Evolutionary conservation across 2,113 vertebrate genomes (phyloP).

Genomic region (Petroica traversi): DNA sequence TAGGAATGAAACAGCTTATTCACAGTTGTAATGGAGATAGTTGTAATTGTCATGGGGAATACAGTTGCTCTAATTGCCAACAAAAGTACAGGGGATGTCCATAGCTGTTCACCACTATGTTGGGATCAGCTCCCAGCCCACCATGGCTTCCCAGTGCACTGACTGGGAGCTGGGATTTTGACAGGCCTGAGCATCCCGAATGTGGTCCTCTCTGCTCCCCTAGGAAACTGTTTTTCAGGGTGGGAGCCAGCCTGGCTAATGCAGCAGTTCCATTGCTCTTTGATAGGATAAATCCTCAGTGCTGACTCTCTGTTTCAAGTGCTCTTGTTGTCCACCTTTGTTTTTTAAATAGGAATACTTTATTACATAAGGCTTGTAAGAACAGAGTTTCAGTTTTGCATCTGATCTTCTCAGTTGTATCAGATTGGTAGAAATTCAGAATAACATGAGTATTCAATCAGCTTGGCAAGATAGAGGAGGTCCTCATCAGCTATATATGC

Average conservation of each 20-base stretch:
- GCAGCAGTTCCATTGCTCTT: not conserved
- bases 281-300: not conserved
- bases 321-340: not conserved
- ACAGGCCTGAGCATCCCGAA: not conserved
- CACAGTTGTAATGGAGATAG: not conserved
- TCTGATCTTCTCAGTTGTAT: not conserved
- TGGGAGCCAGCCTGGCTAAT: fast-evolving
- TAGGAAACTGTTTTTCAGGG: not conserved
- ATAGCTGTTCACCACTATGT: not conserved
- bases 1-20: not conserved
- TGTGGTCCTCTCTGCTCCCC: not conserved
- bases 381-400: not conserved
- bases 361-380: not conserved
- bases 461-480: not conserved
- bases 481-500: not conserved
- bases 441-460: not conserved
- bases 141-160: not conserved
- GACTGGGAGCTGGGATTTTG: not conserved
- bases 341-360: not conserved
- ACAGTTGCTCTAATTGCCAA: not conserved
- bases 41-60: not conserved
- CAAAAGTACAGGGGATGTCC: not conserved
- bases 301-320: not conserved
- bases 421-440: not conserved
- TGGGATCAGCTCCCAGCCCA: not conserved